Base-by-base conservation (phyloP, 2,113 vertebrate species). In the Baryphthengus martii region DNA sequence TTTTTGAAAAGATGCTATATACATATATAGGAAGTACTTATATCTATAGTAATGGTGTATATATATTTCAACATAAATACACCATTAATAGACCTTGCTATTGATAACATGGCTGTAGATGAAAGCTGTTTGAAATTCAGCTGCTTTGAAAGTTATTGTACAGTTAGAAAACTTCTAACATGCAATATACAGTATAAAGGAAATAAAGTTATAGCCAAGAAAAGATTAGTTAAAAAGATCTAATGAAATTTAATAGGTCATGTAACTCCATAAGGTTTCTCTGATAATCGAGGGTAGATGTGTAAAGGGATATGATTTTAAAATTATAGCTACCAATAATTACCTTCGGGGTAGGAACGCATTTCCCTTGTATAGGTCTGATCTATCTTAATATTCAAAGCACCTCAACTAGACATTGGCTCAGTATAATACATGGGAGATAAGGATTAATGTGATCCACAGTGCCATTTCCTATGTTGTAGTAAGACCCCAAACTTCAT, bases 291-390 rank as follows among this genome's bases (percentile, higher is more conserved):
- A 77, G 23, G 10, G 85, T 79, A 91, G 88, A 85, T 77, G 25
- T 70, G 10, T 85, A 93, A 93, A 85, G 31, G 39, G 50, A 58
- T 82, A 81, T 58, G 39, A 88, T 68, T 91, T 77, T 35, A 85
- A 83, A 93, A 83, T 90, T 83, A 88, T 50, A 88, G 42, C 17
- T 76, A 59, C 58, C 26, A 73, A 53, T 91, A 90, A 85, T 52
- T 68, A 88, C 58, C 56, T 62, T n/a, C 39, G 31, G 14, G 25
- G 83, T 85, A 67, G 7, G n/a, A 78, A 89, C 40, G 91, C 58
- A 73, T n/a, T 79, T 88, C 20, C 3, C 16, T 39, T 42, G 2
- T 76, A 71, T 37, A 40, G 13, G 9, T 70, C 53, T 88, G 71
- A 87, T 79, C 78, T 92, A 79, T 83, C 45, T 75, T 89, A 19